Evolutionary conservation across 1,140 invertebrate genomes (phyloP).

Genomic region (Papilio aristodemus): DNA sequence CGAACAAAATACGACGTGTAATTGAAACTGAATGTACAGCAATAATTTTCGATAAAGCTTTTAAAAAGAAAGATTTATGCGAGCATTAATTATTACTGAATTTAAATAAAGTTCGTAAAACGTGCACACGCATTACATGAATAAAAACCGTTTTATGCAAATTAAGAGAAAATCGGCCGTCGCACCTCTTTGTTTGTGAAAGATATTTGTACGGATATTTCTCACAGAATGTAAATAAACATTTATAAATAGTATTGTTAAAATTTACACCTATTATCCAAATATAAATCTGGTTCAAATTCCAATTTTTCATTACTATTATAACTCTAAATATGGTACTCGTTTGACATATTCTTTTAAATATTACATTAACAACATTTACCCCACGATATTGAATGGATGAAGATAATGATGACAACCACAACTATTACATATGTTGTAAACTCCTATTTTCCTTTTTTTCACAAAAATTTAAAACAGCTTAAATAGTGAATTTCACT

Average conservation of each 20-base stretch:
- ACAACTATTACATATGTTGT: too few species aligned
- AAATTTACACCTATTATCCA: too few species aligned
- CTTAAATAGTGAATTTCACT: too few species aligned
- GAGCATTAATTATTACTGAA: conserved; percentile 30
- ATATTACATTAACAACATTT: too few species aligned
- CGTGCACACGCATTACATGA: conserved; percentile 31
- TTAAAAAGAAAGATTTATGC: conserved; percentile 30
- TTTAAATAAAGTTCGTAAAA: conserved; percentile 32
- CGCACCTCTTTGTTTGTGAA: not conserved
- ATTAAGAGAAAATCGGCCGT: conserved; percentile 24
- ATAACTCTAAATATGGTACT: too few species aligned
- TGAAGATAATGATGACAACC: too few species aligned
- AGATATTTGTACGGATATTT: not conserved
- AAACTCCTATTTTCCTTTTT: too few species aligned
- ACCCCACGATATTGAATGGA: too few species aligned
- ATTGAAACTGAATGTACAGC: conserved; percentile 19
- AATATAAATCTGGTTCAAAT: too few species aligned
- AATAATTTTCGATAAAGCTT: conserved; percentile 22
- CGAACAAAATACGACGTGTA: conserved; percentile 2
- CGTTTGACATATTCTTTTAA: too few species aligned
- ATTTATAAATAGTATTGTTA: not conserved
- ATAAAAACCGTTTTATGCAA: conserved; percentile 33
- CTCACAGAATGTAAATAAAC: not conserved
- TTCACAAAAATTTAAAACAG: too few species aligned
- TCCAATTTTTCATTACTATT: too few species aligned